phyloP scores from a whole-genome alignment of 2,888 invertebrate species.

The Neocrepidodera transversa region DNA sequence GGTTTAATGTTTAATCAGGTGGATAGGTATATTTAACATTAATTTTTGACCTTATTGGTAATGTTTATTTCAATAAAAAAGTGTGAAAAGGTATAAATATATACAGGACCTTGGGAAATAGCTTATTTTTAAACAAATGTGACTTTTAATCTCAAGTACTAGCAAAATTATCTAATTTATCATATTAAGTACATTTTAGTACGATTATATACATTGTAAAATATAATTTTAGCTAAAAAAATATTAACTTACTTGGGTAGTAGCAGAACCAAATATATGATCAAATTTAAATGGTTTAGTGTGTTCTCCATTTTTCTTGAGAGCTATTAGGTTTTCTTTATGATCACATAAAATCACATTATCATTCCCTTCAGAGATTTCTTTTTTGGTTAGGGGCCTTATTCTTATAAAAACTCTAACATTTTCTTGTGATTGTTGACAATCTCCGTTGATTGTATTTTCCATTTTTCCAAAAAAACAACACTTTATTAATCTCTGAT shows the following conservation, averaged over 20 bases:
- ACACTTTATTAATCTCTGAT: background rate
- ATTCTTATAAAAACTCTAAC: conserved; percentile 95
- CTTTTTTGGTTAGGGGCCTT: conserved; percentile 89
- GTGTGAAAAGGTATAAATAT: background rate
- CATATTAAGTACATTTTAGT: background rate
- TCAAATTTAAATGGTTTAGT: conserved; percentile 91
- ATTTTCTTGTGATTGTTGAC: conserved; percentile 70
- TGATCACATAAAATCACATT: conserved; percentile 80
- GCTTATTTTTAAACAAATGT: conserved; percentile 3
- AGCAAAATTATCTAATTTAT: background rate
- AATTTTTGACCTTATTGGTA: conserved; percentile 16
- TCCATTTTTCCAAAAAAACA: conserved; percentile 36
- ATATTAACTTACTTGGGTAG: conserved; percentile 80
- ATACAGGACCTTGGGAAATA: conserved; percentile 6
- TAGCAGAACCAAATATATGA: conserved; percentile 86
- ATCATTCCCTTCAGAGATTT: conserved; percentile 74
- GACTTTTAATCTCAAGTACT: background rate
- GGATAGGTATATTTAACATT: too few relatives aligned
- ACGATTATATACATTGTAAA: background rate
- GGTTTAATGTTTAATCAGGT: too few relatives aligned
- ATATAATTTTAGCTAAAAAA: too few relatives aligned
- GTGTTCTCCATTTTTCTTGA: conserved; percentile 75
- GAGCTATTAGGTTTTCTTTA: conserved; percentile 78
- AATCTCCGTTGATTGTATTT: conserved; percentile 34
- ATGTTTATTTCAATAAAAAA: conserved; percentile 17